Percentiles rank a stretch among this genome's conserved stretches.
Conservation (phyloP, 2,888 invertebrate species). For the Caenorhabditis uteleia region DNA sequence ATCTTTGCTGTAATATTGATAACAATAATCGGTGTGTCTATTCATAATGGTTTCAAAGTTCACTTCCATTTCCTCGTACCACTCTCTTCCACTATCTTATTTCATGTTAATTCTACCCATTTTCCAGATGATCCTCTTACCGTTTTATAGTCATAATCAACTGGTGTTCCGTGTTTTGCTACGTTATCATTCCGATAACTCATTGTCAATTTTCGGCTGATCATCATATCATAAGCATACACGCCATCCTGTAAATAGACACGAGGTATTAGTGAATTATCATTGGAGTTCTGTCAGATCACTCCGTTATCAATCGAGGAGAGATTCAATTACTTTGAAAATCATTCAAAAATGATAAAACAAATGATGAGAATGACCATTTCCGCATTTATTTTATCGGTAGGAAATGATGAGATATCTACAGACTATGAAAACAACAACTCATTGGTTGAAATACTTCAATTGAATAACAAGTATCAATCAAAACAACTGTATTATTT, state of each 20-base stretch:
- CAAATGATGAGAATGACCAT: no score
- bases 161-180: conserved; percentile 39
- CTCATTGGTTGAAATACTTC: no score
- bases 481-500: no score
- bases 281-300: no score
- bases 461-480: no score
- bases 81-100: background rate
- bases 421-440: no score
- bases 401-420: no score
- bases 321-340: no score
- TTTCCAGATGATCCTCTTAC: conserved; percentile 15
- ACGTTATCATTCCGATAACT: conserved; percentile 35
- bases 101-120: background rate
- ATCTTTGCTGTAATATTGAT: conserved; percentile 36
- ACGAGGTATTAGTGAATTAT: no score
- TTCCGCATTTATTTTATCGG: no score
- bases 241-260: conserved; percentile 46
- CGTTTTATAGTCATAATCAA: conserved; percentile 52
- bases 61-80: background rate
- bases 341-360: no score
- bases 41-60: background rate
- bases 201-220: conserved; percentile 56
- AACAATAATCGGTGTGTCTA: background rate
- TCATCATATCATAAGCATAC: conserved; percentile 54
- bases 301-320: no score